Evolutionary conservation across 1,140 invertebrate genomes (phyloP), one percentile per base, ranked within the genome.

Genomic region (Drosophila aff.): DNA sequence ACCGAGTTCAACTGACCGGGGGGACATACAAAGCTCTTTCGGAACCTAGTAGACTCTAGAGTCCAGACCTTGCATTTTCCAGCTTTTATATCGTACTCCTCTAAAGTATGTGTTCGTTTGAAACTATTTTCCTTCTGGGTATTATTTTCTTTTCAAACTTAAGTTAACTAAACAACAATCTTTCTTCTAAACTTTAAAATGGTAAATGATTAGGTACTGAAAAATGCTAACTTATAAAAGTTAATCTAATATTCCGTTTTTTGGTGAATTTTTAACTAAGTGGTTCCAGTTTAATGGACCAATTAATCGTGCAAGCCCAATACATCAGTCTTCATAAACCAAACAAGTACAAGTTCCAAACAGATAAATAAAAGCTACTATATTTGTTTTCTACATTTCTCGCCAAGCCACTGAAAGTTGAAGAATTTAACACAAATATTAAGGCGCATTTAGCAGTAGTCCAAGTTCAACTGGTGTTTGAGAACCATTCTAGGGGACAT

Each of bases 401-500:
- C 2, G 5, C 31, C 3, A 16, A 18, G 3, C 18, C 36, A 46
- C 41, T 46, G 52, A 21, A 46, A 21, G 49, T 44, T 53, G 8
- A 43, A 11, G 26, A 55, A 16, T 36, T 41, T n/a, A 64, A 50
- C 11, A 40, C 52, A 44, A 47, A 57, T 46, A 43, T 23, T 43
- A 26, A 26, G 55, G 38, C 68, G 26, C 18, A 74, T 49, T 67
- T 33, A 49, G 40, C 44, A 33, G 26, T 50, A 71, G 46, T 71
- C 41, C 58, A 58, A 57, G 79, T 59, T 61, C 61, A 57, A 65
- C 59, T 65, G 61, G 43, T 58, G 16, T 9, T 55, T 52, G 33
- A 66, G 31, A 76, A 44, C 33, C 18, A 38, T 69, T 81, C 57
- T 62, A 23, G 40, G 44, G 81, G 65, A 61, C 76, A 44, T 76